Conservation (phyloP, 37 sponge, comb jelly and placozoan species). For the Sycon ciliatum region DNA sequence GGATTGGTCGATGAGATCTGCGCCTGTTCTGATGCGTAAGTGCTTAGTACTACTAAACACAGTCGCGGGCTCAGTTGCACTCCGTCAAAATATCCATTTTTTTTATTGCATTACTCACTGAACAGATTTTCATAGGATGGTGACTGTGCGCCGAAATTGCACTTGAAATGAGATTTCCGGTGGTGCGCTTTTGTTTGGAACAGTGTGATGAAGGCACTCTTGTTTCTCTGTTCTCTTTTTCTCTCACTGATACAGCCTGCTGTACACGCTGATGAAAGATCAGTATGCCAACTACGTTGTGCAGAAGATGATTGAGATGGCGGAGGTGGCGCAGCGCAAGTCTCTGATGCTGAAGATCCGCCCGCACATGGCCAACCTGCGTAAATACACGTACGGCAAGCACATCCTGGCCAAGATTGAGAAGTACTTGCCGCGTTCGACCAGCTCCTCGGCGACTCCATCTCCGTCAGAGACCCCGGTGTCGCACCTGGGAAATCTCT, state of each 20-base stretch:
- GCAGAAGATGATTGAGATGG: conserved; percentile 78
- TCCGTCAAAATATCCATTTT: not conserved
- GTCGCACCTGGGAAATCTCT: not conserved
- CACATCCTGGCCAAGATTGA: conserved; percentile 82
- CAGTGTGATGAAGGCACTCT: too few species aligned
- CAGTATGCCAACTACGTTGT: conserved; percentile 93
- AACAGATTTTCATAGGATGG: too few species aligned
- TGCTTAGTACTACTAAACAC: not conserved
- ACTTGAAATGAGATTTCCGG: too few species aligned
- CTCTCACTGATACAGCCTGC: conserved; percentile 34
- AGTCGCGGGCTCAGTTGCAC: not conserved
- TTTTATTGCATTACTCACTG: too few species aligned
- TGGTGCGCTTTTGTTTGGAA: too few species aligned
- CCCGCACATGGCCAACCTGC: conserved; percentile 52
- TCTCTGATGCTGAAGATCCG: conserved; percentile 61
- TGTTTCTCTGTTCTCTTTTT: not conserved
- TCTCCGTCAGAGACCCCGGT: not conserved
- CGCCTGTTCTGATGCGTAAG: conserved; percentile 73
- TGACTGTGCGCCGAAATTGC: too few species aligned
- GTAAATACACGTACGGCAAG: conserved; percentile 88
- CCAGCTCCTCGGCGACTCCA: not conserved
- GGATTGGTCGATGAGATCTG: conserved; percentile 71
- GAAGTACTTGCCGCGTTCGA: conserved; percentile 31
- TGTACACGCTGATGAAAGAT: conserved; percentile 83
- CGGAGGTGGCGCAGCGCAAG: conserved; percentile 69